Conservation (phyloP, 2,113 vertebrate species). For the Meriones unguiculatus region DNA sequence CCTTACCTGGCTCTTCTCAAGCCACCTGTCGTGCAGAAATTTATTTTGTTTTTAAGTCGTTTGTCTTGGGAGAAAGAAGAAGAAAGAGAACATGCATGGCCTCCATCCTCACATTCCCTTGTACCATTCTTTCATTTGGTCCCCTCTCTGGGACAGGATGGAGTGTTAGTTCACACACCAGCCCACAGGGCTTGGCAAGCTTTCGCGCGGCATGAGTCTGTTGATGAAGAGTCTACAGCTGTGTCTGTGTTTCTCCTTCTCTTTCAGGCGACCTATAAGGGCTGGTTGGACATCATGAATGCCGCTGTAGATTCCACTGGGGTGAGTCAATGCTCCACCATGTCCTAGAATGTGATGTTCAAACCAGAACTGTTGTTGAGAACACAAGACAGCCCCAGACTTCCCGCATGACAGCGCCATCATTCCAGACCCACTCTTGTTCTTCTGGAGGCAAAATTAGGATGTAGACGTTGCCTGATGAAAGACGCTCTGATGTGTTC, state of each 20-base stretch:
- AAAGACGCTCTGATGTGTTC: neutral
- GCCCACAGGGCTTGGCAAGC: neutral
- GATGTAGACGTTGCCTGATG: neutral
- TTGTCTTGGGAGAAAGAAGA: slow-evolving; percentile 16
- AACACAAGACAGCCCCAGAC: neutral
- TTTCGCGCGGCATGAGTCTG: neutral
- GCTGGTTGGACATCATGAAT: slow-evolving; percentile 89
- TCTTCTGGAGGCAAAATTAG: neutral
- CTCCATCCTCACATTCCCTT: neutral
- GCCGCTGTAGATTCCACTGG: slow-evolving; percentile 85
- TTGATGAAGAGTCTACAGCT: neutral
- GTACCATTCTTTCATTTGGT: neutral
- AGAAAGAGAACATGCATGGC: neutral
- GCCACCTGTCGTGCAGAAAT: slow-evolving; percentile 2
- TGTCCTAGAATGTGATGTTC: neutral
- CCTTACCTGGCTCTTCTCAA: neutral
- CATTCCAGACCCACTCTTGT: neutral
- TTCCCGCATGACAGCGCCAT: neutral
- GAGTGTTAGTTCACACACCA: neutral
- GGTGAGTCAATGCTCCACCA: slow-evolving; percentile 63
- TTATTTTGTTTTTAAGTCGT: slow-evolving; percentile 8
- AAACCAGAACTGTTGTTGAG: neutral
- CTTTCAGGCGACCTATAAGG: slow-evolving; percentile 89
- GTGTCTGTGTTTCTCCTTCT: slow-evolving; percentile 41
- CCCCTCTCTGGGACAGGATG: neutral